Conservation (phyloP, 2,113 vertebrate genomes). For the Xiphias gladius region DNA sequence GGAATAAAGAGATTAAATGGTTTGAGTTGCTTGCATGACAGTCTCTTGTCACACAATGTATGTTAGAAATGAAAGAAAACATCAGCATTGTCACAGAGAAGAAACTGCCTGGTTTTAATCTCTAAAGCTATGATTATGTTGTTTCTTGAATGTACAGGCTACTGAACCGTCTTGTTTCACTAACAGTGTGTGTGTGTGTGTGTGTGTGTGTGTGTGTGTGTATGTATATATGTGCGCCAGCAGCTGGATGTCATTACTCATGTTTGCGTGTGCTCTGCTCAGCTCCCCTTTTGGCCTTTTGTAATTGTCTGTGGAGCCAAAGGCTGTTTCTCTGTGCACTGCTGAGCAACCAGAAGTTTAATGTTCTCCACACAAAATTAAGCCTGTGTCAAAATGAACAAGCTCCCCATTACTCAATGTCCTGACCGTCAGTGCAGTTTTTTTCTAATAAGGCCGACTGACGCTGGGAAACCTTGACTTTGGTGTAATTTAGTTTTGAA, state of each 20-base stretch:
- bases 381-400: conserved; percentile 42
- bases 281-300: conserved; percentile 69
- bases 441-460: conserved; percentile 3
- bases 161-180: conserved; percentile 26
- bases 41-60: background rate
- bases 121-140: conserved; percentile 10
- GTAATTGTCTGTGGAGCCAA: conserved; percentile 63
- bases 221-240: background rate
- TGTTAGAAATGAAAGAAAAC: background rate
- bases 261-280: conserved; percentile 61
- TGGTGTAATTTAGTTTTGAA: conserved; percentile 25
- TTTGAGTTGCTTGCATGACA: background rate
- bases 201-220: conserved; percentile 7
- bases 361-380: conserved; percentile 56
- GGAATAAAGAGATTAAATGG: background rate
- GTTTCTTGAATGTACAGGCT: conserved; percentile 23
- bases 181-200: conserved; percentile 6
- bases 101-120: conserved; percentile 5
- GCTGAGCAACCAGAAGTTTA: conserved; percentile 70
- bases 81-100: background rate
- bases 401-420: conserved; percentile 51
- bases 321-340: conserved; percentile 52
- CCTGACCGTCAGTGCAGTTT: conserved; percentile 22
- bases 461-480: background rate
- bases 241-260: conserved; percentile 79